phyloP scores from a whole-genome alignment of 2,888 invertebrate genomes.

The Cantharis rufa region DNA sequence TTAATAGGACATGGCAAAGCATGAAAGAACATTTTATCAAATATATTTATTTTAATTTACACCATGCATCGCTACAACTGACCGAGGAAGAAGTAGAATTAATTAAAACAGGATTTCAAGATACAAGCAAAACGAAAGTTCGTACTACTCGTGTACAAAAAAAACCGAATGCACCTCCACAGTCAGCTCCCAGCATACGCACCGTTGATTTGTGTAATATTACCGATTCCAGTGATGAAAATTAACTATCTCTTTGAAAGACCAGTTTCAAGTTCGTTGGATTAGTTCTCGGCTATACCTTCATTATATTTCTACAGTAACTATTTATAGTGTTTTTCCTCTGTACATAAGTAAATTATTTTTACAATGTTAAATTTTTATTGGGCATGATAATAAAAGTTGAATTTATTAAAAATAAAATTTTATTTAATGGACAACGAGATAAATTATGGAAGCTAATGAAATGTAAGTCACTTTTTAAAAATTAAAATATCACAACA shows the following conservation, averaged over 20 bases:
- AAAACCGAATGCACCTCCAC: neutral
- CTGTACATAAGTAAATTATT: neutral
- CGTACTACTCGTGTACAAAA: neutral
- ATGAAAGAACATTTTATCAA: slow-evolving; percentile 10
- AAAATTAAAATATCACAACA: neutral
- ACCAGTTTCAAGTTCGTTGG: neutral
- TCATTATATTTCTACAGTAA: neutral
- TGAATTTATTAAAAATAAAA: neutral
- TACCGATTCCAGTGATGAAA: neutral
- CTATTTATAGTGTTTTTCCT: neutral
- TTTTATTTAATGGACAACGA: neutral
- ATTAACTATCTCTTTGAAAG: neutral
- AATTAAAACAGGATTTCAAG: neutral
- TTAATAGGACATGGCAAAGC: slow-evolving; percentile 13
- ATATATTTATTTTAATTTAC: neutral
- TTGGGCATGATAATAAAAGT: neutral
- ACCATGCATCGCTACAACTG: neutral
- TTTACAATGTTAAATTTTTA: neutral
- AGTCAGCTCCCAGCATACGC: neutral
- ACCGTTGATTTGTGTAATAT: neutral
- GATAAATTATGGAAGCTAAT: neutral
- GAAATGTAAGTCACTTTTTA: neutral
- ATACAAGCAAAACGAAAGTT: neutral
- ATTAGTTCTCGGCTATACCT: neutral
- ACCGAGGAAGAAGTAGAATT: neutral